Conservation (phyloP, 2,888 invertebrate genomes). For the Synergus itoensis region DNA sequence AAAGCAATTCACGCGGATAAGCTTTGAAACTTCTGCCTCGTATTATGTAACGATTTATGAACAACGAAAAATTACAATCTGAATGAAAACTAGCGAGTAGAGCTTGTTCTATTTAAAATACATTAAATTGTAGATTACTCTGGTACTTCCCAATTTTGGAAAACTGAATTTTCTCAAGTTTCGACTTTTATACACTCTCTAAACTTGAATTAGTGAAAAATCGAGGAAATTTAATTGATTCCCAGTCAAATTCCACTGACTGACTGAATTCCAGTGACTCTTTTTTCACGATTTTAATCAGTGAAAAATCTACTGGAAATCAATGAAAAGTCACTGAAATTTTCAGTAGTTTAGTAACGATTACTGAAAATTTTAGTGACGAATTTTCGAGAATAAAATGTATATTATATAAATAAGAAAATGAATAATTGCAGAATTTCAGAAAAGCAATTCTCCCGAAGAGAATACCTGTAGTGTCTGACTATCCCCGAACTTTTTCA, state of each 20-base stretch:
- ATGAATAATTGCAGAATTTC: background rate
- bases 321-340: too few relatives aligned
- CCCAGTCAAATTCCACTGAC: too few relatives aligned
- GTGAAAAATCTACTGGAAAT: too few relatives aligned
- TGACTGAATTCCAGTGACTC: too few relatives aligned
- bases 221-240: too few relatives aligned
- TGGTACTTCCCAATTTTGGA: background rate
- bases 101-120: background rate
- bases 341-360: too few relatives aligned
- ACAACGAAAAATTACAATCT: background rate
- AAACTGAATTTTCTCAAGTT: background rate
- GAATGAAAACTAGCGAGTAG: background rate
- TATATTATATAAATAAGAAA: background rate
- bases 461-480: constrained; percentile 11
- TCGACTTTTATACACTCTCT: background rate
- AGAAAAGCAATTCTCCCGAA: constrained; percentile 2
- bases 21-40: background rate
- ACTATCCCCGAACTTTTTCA: constrained; percentile 12
- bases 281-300: too few relatives aligned
- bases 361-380: background rate
- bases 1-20: constrained; percentile 7
- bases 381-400: background rate
- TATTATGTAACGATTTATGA: background rate
- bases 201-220: too few relatives aligned
- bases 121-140: background rate